phyloP scores from a whole-genome alignment of 2,888 invertebrate species.

The Gasteruption jaculator region DNA sequence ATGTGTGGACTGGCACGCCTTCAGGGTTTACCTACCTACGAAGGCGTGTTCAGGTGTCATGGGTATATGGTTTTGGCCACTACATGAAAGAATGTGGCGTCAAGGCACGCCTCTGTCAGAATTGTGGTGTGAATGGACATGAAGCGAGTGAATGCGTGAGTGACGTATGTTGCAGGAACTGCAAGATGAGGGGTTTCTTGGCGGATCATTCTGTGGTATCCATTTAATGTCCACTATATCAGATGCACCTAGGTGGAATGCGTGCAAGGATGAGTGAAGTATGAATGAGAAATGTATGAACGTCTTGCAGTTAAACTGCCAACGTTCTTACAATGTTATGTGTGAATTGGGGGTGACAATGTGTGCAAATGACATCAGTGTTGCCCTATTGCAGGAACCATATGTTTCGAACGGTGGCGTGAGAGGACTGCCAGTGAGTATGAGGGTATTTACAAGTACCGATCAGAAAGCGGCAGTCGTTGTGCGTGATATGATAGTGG shows the following conservation, averaged over 20 bases:
- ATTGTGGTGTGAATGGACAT: conserved; percentile 10
- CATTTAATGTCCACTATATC: no score
- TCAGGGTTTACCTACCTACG: conserved; percentile 1
- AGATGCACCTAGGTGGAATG: no score
- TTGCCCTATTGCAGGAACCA: conserved; percentile 13
- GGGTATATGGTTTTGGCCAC: conserved; percentile 14
- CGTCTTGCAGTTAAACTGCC: no score
- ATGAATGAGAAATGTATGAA: no score
- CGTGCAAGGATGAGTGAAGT: no score
- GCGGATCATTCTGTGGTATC: no score
- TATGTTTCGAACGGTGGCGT: conserved; percentile 3
- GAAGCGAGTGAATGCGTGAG: not conserved
- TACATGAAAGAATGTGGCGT: conserved; percentile 7
- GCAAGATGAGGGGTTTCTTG: conserved; percentile 2
- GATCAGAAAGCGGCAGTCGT: conserved; percentile 18
- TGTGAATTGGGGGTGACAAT: not conserved
- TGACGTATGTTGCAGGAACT: conserved; percentile 9
- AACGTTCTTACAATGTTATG: no score
- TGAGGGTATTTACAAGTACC: no score
- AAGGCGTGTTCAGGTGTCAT: no score
- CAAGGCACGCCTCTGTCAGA: conserved; percentile 3
- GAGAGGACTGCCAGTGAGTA: conserved; percentile 2
- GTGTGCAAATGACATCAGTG: no score
- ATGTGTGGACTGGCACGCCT: conserved; percentile 4
- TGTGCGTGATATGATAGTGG: conserved; percentile 7